phyloP scores from a whole-genome alignment of 2,797 vertebrate species.

The Eremophila alpestris region DNA sequence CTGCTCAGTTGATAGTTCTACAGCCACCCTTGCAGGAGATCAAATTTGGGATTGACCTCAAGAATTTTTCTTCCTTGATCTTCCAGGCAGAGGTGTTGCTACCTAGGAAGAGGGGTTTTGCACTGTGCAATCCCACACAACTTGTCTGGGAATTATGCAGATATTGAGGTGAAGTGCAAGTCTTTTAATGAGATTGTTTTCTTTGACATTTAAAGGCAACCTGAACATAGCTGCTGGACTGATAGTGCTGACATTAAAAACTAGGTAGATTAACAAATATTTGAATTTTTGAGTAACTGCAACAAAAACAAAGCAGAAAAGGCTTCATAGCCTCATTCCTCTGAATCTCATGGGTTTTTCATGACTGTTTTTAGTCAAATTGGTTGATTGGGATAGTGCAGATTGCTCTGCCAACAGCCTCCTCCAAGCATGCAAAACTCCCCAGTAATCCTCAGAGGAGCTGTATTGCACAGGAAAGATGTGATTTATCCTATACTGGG shows the following conservation, averaged over 20 bases:
- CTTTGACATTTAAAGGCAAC: not conserved
- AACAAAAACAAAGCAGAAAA: not conserved
- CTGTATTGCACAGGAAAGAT: not conserved
- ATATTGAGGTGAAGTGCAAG: not conserved
- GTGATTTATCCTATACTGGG: not conserved
- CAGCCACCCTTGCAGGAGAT: not conserved
- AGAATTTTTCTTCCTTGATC: slow-evolving; percentile 13
- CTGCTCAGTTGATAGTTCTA: slow-evolving; percentile 16
- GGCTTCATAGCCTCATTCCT: not conserved
- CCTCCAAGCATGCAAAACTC: not conserved
- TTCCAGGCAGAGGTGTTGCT: not conserved
- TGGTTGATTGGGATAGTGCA: not conserved
- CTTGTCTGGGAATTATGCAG: not conserved
- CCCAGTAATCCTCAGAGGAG: not conserved
- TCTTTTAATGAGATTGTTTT: not conserved
- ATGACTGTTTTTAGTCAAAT: not conserved
- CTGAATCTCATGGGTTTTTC: not conserved
- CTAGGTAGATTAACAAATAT: not conserved
- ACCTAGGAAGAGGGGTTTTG: not conserved
- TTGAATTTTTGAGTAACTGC: not conserved
- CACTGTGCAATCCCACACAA: not conserved
- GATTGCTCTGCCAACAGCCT: not conserved
- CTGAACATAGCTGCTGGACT: not conserved
- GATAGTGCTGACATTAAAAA: not conserved
- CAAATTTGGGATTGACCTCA: slow-evolving; percentile 18